phyloP scores from a whole-genome alignment of 1,140 invertebrate species.

The Drosophila seguyi region DNA sequence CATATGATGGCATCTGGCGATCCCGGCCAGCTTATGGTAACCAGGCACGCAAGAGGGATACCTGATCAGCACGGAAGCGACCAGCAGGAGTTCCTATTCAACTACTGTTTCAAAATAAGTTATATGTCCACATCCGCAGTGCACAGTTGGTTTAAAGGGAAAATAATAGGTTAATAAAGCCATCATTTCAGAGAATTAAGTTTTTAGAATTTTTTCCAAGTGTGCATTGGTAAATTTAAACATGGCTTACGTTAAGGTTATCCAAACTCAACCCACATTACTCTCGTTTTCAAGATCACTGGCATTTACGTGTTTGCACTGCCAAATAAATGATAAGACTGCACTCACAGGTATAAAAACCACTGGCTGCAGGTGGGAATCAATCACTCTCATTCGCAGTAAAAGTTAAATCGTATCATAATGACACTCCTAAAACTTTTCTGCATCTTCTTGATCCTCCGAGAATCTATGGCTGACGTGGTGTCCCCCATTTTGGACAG shows the following conservation, averaged over 20 bases:
- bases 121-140: neutral
- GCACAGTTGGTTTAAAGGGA: neutral
- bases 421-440: conserved; percentile 15
- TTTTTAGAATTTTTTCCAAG: neutral
- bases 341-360: conserved; percentile 29
- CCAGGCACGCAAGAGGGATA: conserved; percentile 56
- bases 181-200: neutral
- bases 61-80: conserved; percentile 1
- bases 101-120: conserved; percentile 40
- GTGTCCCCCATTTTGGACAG: neutral
- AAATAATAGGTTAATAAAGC: neutral
- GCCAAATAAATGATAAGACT: conserved; percentile 34
- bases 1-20: conserved; percentile 40
- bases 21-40: conserved; percentile 57
- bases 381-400: neutral
- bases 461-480: neutral
- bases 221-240: neutral
- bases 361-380: neutral
- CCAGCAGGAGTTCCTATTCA: conserved; percentile 51
- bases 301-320: conserved; percentile 30
- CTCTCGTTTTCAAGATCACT: conserved; percentile 39
- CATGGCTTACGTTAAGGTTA: neutral
- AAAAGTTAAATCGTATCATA: neutral
- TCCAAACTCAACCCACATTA: conserved; percentile 20
- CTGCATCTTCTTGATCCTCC: conserved; percentile 3